Base-by-base conservation (phyloP, 2,888 invertebrate genomes). In the Matsumyia berberina region DNA sequence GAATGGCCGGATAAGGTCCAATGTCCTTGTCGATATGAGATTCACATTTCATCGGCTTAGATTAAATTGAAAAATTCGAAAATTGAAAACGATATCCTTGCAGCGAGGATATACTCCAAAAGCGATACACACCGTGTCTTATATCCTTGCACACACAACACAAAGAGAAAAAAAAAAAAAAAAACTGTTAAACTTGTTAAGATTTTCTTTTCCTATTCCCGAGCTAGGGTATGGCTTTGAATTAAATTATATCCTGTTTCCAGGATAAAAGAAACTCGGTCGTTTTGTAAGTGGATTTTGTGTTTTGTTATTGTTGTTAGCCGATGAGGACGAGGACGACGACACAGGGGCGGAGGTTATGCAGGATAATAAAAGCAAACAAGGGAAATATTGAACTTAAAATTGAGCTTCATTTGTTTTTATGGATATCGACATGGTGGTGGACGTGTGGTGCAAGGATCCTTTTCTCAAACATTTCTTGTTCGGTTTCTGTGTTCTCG, bases 381-480 rank as follows among this genome's bases (percentile, higher is more conserved):
- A 85, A 70, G 70, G 74, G 58, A 85, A 85, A 85, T 85, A 85
- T 85, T 76, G 85, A 85, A 85, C 79, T 85, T 66, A 85, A 85
- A 85, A 85, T 85, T 80, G 80, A 76, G 85, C 85, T 85, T 85
- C 85, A 85, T 85, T 85, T 85, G 85, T 76, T 85, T 85, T 85
- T 85, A 85, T 85, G 69, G 80, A 44, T 76, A 76, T 80, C 80
- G 80, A 57, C 74, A 76, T 76, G 67, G 39, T 58, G 35, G 39
- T 66, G 53, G 67, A 81, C 74, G 55, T 74, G 69, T 58, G 11
- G 62, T 51, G 67, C 67, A 62, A 62, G 57, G 53, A 55, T 55
- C 55, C 53, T 62, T 60, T 57, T 17, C 12, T 33, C 24, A 24
- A 24, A 24, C 8, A 49, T 17, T 49, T 42, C 49, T 53, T 42